Evolutionary conservation across 2,888 invertebrate species (phyloP).

Genomic region (Pterobdella sp.): DNA sequence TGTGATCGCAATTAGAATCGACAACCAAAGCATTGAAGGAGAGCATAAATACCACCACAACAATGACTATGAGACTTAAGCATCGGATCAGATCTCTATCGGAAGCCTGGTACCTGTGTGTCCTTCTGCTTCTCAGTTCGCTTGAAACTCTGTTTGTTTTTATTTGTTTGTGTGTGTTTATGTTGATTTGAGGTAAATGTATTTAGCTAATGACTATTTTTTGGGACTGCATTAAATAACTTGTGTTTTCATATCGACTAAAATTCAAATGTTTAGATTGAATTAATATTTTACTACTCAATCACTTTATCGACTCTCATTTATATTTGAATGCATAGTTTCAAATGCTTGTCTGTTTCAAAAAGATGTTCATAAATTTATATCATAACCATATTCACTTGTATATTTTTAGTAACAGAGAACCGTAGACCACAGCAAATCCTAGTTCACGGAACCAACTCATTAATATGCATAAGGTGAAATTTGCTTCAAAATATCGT

Average conservation of each 20-base stretch:
- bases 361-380: too few species aligned
- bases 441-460: slow-evolving; percentile 88
- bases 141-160: slow-evolving; percentile 64
- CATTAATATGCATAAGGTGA: slow-evolving; percentile 70
- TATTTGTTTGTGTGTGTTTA: too few species aligned
- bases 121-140: slow-evolving; percentile 87
- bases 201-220: too few species aligned
- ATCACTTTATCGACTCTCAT: too few species aligned
- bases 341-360: too few species aligned
- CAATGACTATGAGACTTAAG: slow-evolving; percentile 65
- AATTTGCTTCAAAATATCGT: slow-evolving; percentile 68
- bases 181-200: too few species aligned
- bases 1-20: slow-evolving; percentile 49
- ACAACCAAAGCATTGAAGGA: slow-evolving; percentile 78
- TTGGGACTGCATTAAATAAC: too few species aligned
- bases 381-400: slow-evolving; percentile 55
- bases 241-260: too few species aligned
- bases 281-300: too few species aligned
- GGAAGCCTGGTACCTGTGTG: slow-evolving; percentile 83
- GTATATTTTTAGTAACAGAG: slow-evolving; percentile 81
- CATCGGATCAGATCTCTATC: slow-evolving; percentile 82
- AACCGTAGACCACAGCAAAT: slow-evolving; percentile 85
- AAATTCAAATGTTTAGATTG: too few species aligned
- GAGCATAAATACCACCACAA: slow-evolving; percentile 71
- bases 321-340: too few species aligned